These are phyloP conservation scores for Perca schrenkii DNA, from an alignment of 2,113 vertebrate species.

Conservation along the genomic window DNA sequence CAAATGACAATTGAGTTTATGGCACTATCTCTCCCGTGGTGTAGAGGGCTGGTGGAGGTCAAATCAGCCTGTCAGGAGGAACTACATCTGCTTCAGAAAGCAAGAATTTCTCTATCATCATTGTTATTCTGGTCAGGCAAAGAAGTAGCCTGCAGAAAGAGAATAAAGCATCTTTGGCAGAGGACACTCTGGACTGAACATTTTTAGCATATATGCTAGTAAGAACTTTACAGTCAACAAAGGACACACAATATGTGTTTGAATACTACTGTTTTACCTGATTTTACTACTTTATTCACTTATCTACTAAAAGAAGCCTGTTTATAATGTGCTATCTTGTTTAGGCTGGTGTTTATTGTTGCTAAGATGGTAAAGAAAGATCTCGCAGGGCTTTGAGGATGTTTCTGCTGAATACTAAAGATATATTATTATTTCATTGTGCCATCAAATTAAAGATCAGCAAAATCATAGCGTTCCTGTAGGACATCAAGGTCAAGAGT, in stretches of 20 bases:
- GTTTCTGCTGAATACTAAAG: constrained; percentile 5
- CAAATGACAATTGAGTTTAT: constrained; percentile 10
- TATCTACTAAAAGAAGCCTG: background rate
- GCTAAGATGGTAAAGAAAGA: background rate
- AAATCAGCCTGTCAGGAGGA: constrained; percentile 55
- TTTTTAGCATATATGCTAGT: background rate
- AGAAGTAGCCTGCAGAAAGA: constrained; percentile 59
- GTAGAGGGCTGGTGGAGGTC: constrained; percentile 60
- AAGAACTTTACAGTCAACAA: background rate
- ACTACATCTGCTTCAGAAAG: constrained; percentile 51
- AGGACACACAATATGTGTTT: background rate
- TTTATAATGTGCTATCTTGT: background rate
- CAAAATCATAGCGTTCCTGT: background rate
- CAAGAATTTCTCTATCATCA: constrained; percentile 50
- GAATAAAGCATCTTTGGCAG: constrained; percentile 47
- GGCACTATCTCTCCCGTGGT: constrained; percentile 33
- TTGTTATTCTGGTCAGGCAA: constrained; percentile 79
- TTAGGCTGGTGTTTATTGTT: background rate
- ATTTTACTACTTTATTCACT: background rate
- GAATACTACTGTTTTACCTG: background rate
- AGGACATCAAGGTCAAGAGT: background rate
- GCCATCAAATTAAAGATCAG: background rate
- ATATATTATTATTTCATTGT: background rate
- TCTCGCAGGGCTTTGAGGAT: background rate
- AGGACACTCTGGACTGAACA: constrained; percentile 46